Percentiles rank a stretch among this genome's conserved stretches.
These are phyloP conservation scores for Antigone vipio DNA, from an alignment of 2,113 vertebrate species.

Conservation along the genomic window DNA sequence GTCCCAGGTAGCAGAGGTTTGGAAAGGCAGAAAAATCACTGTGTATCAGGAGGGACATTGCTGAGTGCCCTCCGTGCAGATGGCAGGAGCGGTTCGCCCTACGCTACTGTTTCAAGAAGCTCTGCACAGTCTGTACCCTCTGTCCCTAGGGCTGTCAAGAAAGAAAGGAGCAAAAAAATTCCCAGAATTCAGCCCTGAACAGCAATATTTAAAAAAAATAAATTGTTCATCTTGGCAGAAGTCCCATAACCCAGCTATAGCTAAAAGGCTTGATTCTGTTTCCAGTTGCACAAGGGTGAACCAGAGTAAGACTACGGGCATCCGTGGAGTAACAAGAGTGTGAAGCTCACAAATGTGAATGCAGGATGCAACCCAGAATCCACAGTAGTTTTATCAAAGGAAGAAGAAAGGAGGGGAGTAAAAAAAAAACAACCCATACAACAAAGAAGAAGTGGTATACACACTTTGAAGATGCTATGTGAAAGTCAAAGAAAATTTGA, in stretches of 20 bases:
- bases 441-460: not conserved
- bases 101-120: not conserved
- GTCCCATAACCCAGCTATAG: not conserved
- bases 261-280: not conserved
- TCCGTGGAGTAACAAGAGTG: not conserved
- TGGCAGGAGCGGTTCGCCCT: accelerated
- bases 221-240: not conserved
- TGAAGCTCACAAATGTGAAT: not conserved
- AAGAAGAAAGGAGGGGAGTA: not conserved
- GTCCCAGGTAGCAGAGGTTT: accelerated
- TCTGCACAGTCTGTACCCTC: not conserved
- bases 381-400: not conserved
- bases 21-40: not conserved
- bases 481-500: not conserved
- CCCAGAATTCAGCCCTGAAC: not conserved
- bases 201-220: not conserved
- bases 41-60: not conserved
- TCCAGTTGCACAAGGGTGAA: not conserved
- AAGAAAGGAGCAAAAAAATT: not conserved
- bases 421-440: no score
- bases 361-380: not conserved
- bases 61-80: not conserved
- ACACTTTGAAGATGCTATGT: not conserved
- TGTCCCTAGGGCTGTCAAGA: not conserved
- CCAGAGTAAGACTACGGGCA: accelerated